Evolutionary conservation across 2,797 vertebrate species (phyloP), one percentile per base, ranked within the genome.

Genomic region (Anolis apletophallus): DNA sequence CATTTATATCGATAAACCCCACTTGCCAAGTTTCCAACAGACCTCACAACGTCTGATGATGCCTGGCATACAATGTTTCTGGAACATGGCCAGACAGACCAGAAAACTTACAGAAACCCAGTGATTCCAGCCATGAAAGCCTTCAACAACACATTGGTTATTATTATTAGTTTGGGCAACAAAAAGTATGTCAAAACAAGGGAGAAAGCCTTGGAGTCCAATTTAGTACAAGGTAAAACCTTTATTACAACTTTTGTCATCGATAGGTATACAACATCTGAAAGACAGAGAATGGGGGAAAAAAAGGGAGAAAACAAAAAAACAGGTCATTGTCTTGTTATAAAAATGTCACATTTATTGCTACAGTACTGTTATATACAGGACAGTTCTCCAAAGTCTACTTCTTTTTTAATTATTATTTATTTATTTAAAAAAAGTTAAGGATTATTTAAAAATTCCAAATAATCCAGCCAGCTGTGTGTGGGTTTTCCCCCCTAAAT

Each of bases 291-390:
- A 97, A 73, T 23, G 32, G 81, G 40, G 81, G 40, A 26, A 12
- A 10, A n/a, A 40, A 26, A 59, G 26, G 16, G 10, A 12, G 29
- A 26, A 71, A 71, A 32, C n/a, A 72, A 73, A 73, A n/a, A 13
- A 85, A 90, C 80, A 90, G 77, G 88, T 85, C 92, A 97, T 97
- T 97, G 46, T 8, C 46, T 97, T 95, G 95, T 97, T 97, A 97
- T 97, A 97, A 97, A 98, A 98, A 46, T 96, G 97, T 97, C 97
- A 98, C 97, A 97, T 98, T 98, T 98, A 98, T 98, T 98, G 98
- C 98, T 98, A 98, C 97, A 97, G 97, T 97, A 98, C 97, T 97
- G 97, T 97, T 98, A 97, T 97, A 97, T 98, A 98, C 97, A 98
- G 95, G 97, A 98, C 97, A 97, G 97, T 97, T 97, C 97, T 98